Percentiles rank a stretch among this genome's conserved stretches.
Evolutionary conservation across 2,113 vertebrate species (phyloP).

Genomic region (Myotis davidii): DNA sequence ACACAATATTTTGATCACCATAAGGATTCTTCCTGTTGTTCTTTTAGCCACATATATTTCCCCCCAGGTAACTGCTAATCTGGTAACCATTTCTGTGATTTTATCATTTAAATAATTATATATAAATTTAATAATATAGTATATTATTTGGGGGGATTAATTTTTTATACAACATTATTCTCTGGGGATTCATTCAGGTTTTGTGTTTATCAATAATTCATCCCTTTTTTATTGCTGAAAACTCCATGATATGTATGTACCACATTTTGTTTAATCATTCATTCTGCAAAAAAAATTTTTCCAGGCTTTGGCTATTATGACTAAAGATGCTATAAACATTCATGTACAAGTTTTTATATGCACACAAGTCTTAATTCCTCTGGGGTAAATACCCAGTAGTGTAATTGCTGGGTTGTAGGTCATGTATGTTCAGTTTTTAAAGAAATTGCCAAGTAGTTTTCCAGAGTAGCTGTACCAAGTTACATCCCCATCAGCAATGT

Average conservation of each 20-base stretch:
- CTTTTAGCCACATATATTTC: neutral
- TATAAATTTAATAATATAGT: neutral
- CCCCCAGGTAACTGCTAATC: neutral
- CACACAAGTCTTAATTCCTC: neutral
- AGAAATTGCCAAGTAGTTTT: no score
- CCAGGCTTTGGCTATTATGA: neutral
- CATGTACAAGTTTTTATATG: neutral
- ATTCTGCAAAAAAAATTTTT: neutral
- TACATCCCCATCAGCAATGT: neutral
- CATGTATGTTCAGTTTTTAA: no score
- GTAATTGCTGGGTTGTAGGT: no score
- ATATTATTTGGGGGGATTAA: neutral
- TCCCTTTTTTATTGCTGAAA: neutral
- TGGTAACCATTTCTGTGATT: neutral
- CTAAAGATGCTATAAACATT: neutral
- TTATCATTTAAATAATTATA: neutral
- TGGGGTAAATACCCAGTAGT: no score
- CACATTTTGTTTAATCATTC: neutral
- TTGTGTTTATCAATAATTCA: neutral
- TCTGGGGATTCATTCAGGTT: neutral
- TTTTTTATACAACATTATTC: neutral
- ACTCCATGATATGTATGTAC: neutral
- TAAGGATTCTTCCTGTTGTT: neutral
- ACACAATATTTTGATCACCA: neutral
- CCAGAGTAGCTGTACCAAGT: neutral